Base-by-base conservation (phyloP, 1,140 invertebrate genomes). In the Grapholita molesta region DNA sequence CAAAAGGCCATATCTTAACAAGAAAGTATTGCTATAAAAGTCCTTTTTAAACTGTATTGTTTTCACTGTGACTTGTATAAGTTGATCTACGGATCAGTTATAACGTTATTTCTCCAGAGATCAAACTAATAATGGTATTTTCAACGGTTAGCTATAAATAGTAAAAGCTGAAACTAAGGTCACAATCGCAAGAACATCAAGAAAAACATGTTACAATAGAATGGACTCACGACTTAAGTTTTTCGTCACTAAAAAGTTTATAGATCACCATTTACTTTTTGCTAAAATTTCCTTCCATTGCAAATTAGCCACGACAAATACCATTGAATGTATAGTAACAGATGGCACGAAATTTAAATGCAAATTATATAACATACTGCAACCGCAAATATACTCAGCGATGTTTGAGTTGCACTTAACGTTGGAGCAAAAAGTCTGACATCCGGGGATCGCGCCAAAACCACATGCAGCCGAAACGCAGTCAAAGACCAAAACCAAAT, bases 341-440 rank as follows among this genome's bases (percentile, higher is more conserved):
- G 33, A 70, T 65, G 66, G 18, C 52, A 35, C 35, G 38, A 38
- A 71, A 64, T 72, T 57, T 24, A 76, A 68, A 70, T 73, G 67
- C 68, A 64, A 72, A 70, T 68, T 75, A 70, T 71, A 72, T 75
- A 76, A 66, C 72, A 75, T 65, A 23, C 12, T 12, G 64, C 69
- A 48, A 69, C 42, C 64, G 25, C 66, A 73, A 77, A 78, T 75
- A 75, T 61, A 75, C 12, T 74, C 72, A 65, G 69, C 73, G 80
- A 85, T 88, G 82, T 89, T 88, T 89, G 80, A 76, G 68, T 75
- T 82, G 79, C 78, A 82, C 79, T 87, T 86, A 85, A 72, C 69
- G 70, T 11, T 68, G n/a, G 28, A 72, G 71, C 72, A 83, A 80
- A 86, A 89, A 87, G 85, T 25, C 32, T 55, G 70, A 78, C 76